phyloP scores from a whole-genome alignment of 2,797 vertebrate species.

The Lepus oiostolus region DNA sequence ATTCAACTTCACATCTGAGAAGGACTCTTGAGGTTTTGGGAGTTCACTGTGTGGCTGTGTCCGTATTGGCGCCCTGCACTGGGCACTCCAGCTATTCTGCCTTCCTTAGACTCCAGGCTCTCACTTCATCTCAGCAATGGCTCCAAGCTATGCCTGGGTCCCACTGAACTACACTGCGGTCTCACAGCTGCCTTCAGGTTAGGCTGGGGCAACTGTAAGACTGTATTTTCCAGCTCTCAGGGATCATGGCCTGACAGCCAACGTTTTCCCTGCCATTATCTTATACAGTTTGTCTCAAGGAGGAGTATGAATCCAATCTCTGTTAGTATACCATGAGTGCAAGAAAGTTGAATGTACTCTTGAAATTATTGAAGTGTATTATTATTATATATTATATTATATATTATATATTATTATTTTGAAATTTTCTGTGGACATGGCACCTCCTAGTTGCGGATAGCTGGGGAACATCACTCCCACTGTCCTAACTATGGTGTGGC shows the following conservation, averaged over 20 bases:
- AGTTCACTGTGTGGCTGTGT: not conserved
- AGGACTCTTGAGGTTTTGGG: not conserved
- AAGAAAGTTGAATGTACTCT: constrained; percentile 6
- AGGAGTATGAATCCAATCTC: not conserved
- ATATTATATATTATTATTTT: not conserved
- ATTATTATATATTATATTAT: not conserved
- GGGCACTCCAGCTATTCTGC: not conserved
- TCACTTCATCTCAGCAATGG: not conserved
- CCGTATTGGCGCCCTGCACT: not conserved
- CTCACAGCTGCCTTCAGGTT: not conserved
- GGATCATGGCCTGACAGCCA: not conserved
- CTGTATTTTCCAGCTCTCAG: not conserved
- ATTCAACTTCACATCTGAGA: not conserved
- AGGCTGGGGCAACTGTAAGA: not conserved
- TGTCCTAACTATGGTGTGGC: not conserved
- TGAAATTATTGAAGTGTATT: constrained; percentile 7
- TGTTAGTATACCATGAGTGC: not conserved
- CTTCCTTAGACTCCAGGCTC: not conserved
- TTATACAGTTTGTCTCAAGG: not conserved
- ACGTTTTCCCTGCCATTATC: not conserved
- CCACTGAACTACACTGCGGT: not conserved
- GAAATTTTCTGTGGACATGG: not conserved
- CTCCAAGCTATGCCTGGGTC: not conserved
- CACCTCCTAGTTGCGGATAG: not conserved
- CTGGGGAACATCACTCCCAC: not conserved